Evolutionary conservation across 2,888 invertebrate species (phyloP).

Genomic region (Elmis aenea): DNA sequence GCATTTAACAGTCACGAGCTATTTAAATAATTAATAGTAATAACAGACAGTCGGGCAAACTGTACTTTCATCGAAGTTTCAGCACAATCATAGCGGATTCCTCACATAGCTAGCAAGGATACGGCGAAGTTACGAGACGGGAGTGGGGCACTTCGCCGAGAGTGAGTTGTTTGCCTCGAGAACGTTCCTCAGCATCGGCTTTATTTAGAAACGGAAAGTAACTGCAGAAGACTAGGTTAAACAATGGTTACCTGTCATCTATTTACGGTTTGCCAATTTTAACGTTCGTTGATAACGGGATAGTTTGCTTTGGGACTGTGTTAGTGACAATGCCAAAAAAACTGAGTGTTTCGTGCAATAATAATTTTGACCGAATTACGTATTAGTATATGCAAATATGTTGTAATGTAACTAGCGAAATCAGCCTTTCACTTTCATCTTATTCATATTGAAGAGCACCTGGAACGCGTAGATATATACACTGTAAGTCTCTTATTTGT

Average conservation of each 20-base stretch:
- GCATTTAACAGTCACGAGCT: no score
- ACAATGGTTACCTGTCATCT: conserved; percentile 14
- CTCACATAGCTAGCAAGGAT: conserved; percentile 15
- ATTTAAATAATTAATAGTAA: no score
- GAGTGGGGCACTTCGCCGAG: conserved; percentile 13
- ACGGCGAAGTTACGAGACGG: no score
- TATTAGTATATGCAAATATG: conserved; percentile 2
- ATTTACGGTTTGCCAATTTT: conserved; percentile 10
- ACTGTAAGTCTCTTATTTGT: no score
- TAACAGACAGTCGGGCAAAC: no score
- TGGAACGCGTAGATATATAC: conserved; percentile 6
- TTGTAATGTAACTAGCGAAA: conserved; percentile 6
- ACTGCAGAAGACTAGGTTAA: conserved; percentile 11
- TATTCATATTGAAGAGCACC: conserved; percentile 6
- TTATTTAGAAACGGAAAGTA: conserved; percentile 20
- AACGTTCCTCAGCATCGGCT: conserved; percentile 12
- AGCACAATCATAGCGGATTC: no score
- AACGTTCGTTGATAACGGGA: conserved; percentile 12
- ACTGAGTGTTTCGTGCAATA: conserved; percentile 2
- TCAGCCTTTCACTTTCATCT: conserved; percentile 15
- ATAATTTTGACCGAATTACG: conserved; percentile 5
- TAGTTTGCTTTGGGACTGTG: conserved; percentile 13
- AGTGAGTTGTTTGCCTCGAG: conserved; percentile 18
- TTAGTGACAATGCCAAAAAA: conserved; percentile 11
- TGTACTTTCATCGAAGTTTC: no score